phyloP scores from a whole-genome alignment of 35 echinoderm and acorn worm genomes.

The Heliocidaris tuberculata region DNA sequence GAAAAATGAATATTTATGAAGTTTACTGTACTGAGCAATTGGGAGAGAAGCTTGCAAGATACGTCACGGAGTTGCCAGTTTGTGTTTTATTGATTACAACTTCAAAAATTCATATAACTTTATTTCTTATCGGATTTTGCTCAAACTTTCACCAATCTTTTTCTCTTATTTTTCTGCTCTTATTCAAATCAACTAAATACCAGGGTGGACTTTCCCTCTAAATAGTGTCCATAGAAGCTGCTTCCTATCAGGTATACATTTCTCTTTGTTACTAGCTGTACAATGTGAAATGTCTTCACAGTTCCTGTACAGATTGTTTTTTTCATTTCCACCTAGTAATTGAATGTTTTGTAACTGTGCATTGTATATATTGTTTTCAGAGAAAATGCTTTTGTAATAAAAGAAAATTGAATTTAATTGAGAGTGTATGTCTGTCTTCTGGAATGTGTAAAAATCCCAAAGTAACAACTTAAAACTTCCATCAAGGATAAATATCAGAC shows the following conservation, averaged over 20 bases:
- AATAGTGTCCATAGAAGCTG: too few relatives aligned
- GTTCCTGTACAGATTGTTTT: neutral
- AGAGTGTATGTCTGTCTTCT: neutral
- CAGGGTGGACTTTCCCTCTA: too few relatives aligned
- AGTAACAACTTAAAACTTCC: neutral
- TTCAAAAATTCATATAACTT: too few relatives aligned
- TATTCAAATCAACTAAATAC: too few relatives aligned
- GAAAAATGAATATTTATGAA: too few relatives aligned
- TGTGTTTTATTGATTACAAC: too few relatives aligned
- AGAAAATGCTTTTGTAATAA: constrained; percentile 19
- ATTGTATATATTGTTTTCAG: neutral
- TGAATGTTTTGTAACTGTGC: neutral
- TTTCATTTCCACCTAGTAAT: neutral
- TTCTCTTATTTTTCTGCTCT: too few relatives aligned
- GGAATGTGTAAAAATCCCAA: neutral
- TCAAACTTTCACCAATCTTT: too few relatives aligned
- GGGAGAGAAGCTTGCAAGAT: too few relatives aligned
- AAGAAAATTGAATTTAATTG: neutral
- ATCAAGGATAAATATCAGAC: neutral
- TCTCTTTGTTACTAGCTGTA: neutral
- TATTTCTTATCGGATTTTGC: too few relatives aligned
- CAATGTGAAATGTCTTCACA: neutral
- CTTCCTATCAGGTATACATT: neutral
- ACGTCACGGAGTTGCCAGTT: too few relatives aligned
- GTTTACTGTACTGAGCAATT: too few relatives aligned